Evolutionary conservation across 1,140 invertebrate genomes (phyloP), one percentile per base, ranked within the genome.

Genomic region (Cheumatopsyche charites): DNA sequence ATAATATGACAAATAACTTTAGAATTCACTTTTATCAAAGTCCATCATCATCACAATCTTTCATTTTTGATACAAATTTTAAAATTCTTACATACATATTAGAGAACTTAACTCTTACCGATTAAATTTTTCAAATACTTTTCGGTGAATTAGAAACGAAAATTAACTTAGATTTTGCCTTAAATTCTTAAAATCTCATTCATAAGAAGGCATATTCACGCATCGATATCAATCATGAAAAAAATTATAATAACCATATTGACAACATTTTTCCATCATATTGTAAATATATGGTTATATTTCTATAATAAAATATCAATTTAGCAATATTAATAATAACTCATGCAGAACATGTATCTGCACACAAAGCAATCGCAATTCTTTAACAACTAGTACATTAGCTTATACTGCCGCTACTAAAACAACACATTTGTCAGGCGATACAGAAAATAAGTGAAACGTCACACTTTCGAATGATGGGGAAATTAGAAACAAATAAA

Each of bases 301-400:
- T 72, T 74, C 68, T 70, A 73, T 72, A 73, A 73, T 75, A 75
- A 75, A 75, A 75, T 75, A 75, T 75, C 61, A 70, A 75, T 67
- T 75, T 71, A 76, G 74, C 74, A 70, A 73, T 73, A 76, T 76
- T 65, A 70, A 76, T 73, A 71, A 71, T 65, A 58, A 65, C 49
- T 68, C 71, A 73, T 71, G 74, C 74, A 72, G 71, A 65, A 68
- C 69, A 29, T 67, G 62, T 71, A 71, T 52, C 68, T 75, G 74
- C 71, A 73, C 74, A 73, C 71, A 66, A 76, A 76, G 74, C 74
- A 62, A 62, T 62, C 21, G 58, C 58, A 49, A 71, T 63, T 66
- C 68, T 68, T 68, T 71, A 71, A 76, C 74, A 73, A 76, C 74
- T 76, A 76, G 74, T 70, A 76, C 74, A 73, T 41, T 71, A 73